Evolutionary conservation across 2,888 invertebrate genomes (phyloP).

Genomic region (Campaea margaritaria): DNA sequence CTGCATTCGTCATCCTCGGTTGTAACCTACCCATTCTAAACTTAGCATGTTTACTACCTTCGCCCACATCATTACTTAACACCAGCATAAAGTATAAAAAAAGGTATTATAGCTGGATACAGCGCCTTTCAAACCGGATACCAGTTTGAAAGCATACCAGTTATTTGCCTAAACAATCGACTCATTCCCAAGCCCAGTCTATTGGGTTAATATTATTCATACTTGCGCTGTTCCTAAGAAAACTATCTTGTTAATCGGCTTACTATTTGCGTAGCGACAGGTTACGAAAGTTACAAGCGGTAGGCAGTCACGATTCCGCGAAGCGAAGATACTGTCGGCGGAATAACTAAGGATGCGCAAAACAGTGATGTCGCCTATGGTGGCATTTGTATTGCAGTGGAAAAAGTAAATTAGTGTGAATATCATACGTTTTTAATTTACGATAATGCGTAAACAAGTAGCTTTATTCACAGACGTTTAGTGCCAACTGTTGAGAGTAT

Average conservation of each 20-base stretch:
- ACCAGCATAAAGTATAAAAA: no score
- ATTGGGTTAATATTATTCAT: neutral
- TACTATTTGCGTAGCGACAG: slow-evolving; percentile 14
- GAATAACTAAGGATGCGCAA: neutral
- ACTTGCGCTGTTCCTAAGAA: slow-evolving; percentile 2
- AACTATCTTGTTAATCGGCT: slow-evolving; percentile 4
- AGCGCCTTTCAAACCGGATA: no score
- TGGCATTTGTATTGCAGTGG: no score
- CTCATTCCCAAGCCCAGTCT: no score
- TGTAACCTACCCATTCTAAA: neutral
- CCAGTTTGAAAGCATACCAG: neutral
- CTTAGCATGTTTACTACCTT: no score
- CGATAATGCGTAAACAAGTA: no score
- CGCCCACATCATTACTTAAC: no score
- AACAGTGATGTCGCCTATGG: neutral
- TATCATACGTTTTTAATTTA: no score
- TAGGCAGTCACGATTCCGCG: slow-evolving; percentile 18
- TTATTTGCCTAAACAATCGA: neutral
- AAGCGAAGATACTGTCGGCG: slow-evolving; percentile 7
- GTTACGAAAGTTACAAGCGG: slow-evolving; percentile 12
- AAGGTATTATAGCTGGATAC: no score
- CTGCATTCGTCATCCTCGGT: neutral
- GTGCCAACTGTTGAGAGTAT: no score
- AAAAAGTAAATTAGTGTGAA: no score
- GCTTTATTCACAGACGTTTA: no score